phyloP scores from a whole-genome alignment of 2,888 invertebrate genomes.

The Drosophila testacea region DNA sequence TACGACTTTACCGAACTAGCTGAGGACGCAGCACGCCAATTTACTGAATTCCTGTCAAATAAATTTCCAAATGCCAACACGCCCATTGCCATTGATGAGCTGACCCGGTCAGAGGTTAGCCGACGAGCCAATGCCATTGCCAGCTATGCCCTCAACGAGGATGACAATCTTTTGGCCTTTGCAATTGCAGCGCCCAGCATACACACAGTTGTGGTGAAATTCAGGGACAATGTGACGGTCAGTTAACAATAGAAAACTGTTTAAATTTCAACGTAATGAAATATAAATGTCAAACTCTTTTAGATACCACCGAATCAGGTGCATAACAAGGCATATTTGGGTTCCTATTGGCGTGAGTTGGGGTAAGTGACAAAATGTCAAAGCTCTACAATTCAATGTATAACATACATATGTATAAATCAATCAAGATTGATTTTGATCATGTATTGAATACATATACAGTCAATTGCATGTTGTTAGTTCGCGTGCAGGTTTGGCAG shows the following conservation, averaged over 20 bases:
- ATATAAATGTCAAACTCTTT: neutral
- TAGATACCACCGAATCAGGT: slow-evolving; percentile 83
- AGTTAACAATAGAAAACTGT: slow-evolving; percentile 3
- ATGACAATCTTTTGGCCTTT: slow-evolving; percentile 85
- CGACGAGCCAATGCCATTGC: slow-evolving; percentile 84
- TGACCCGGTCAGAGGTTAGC: slow-evolving; percentile 81
- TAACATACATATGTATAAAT: neutral
- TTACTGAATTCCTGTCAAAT: slow-evolving; percentile 83
- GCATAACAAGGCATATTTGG: slow-evolving; percentile 84
- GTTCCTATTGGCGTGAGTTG: slow-evolving; percentile 85
- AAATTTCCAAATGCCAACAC: slow-evolving; percentile 80
- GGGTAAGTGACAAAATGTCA: slow-evolving; percentile 64
- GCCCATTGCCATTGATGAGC: slow-evolving; percentile 73
- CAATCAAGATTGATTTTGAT: neutral
- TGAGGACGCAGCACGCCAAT: slow-evolving; percentile 84
- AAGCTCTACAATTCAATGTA: neutral
- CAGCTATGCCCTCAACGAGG: slow-evolving; percentile 84
- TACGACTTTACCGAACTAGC: slow-evolving; percentile 84
- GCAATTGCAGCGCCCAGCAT: slow-evolving; percentile 85
- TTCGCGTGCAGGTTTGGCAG: slow-evolving; percentile 38
- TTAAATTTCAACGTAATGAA: neutral
- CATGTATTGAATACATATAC: neutral
- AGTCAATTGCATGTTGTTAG: neutral
- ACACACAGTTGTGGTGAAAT: slow-evolving; percentile 85
- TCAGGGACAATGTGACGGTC: slow-evolving; percentile 85